phyloP scores from a whole-genome alignment of 2,797 vertebrate species.

The Lepilemur ruficaudatus region DNA sequence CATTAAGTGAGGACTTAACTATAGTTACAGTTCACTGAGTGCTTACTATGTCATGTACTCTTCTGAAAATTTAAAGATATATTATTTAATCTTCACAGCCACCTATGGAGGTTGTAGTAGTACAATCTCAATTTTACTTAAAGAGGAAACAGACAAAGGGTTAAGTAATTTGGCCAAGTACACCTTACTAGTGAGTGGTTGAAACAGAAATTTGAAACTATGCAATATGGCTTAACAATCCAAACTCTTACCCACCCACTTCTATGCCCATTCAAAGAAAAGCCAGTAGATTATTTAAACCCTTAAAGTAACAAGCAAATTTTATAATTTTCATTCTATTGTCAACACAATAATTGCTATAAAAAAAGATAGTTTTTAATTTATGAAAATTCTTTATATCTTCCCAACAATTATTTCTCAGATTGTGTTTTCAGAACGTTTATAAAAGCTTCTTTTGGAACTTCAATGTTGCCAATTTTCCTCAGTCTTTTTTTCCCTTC shows the following conservation, averaged over 20 bases:
- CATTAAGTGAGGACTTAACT: background rate
- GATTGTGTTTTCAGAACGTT: conserved; percentile 89
- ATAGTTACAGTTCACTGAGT: background rate
- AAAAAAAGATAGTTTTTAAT: conserved; percentile 15
- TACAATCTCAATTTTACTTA: conserved; percentile 1
- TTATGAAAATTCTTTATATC: conserved; percentile 18
- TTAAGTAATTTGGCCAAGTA: background rate
- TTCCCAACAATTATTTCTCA: conserved; percentile 78
- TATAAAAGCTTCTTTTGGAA: conserved; percentile 96
- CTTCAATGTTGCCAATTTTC: conserved; percentile 93
- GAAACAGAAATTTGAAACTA: background rate
- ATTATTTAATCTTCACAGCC: background rate
- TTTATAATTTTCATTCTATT: conserved; percentile 23
- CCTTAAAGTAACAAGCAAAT: background rate
- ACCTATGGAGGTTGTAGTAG: background rate
- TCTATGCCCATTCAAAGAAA: background rate
- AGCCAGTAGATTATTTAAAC: background rate
- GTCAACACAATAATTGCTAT: background rate
- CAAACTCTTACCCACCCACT: background rate
- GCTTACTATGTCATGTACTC: background rate
- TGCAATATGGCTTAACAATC: background rate
- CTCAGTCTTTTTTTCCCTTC: conserved; percentile 97
- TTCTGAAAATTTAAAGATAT: background rate
- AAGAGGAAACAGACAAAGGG: background rate
- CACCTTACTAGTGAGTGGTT: background rate